phyloP scores from a whole-genome alignment of 1,140 invertebrate species.

The Chionoecetes opilio region DNA sequence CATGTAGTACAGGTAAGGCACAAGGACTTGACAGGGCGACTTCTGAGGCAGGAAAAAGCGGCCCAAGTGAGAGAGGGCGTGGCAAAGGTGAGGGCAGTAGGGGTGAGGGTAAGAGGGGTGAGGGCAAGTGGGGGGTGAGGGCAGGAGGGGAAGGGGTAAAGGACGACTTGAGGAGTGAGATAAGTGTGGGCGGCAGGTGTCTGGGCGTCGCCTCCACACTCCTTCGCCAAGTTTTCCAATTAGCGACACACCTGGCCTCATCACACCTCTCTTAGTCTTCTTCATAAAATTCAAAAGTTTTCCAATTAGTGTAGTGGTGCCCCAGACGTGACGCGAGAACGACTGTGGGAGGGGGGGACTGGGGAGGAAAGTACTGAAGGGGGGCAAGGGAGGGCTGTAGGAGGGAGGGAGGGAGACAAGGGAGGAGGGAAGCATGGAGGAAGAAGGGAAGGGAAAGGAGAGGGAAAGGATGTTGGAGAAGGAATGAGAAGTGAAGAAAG shows the following conservation, averaged over 20 bases:
- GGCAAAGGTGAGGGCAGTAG: neutral
- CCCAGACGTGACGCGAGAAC: neutral
- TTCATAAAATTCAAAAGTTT: constrained; percentile 31
- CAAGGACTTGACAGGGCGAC: too few relatives aligned
- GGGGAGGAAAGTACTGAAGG: neutral
- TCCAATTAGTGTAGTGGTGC: neutral
- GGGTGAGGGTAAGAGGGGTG: neutral
- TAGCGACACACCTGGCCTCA: constrained; percentile 4
- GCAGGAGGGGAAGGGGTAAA: neutral
- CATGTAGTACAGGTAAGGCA: too few relatives aligned
- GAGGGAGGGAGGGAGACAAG: too few relatives aligned
- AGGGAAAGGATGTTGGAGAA: too few relatives aligned
- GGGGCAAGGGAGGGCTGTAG: too few relatives aligned
- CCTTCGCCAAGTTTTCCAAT: constrained; percentile 28
- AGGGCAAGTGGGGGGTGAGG: neutral
- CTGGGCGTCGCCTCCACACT: neutral
- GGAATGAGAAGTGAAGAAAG: too few relatives aligned
- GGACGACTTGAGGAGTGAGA: neutral
- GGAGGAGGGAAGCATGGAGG: too few relatives aligned
- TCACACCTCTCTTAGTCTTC: neutral
- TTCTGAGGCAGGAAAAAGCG: too few relatives aligned
- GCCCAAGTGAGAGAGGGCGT: too few relatives aligned
- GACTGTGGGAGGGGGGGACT: neutral
- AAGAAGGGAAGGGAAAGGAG: too few relatives aligned
- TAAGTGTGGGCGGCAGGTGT: constrained; percentile 2